A percentile compares a stretch with the other conserved stretches of the same genome.
These are phyloP conservation scores for Sphinx pinastri DNA, from an alignment of 2,888 invertebrate species.

Conservation along the genomic window DNA sequence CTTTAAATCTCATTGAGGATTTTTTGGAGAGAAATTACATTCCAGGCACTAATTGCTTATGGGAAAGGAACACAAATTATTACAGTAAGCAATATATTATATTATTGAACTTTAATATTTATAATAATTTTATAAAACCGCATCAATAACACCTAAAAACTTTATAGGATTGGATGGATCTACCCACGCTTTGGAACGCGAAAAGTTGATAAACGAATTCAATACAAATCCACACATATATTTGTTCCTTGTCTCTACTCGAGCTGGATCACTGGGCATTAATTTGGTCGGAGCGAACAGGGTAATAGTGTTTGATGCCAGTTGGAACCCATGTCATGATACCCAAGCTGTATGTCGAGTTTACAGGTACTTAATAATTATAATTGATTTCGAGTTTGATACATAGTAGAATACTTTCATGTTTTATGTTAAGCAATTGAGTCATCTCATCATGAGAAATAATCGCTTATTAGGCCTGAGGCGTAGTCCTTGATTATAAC, in stretches of 20 bases:
- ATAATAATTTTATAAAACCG: neutral
- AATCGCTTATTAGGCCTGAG: too few relatives aligned
- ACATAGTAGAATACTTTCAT: neutral
- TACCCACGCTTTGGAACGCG: slow-evolving; percentile 96
- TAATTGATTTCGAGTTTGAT: slow-evolving; percentile 16
- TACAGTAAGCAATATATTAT: slow-evolving; percentile 89
- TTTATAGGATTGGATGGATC: slow-evolving; percentile 95
- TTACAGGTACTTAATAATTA: slow-evolving; percentile 82
- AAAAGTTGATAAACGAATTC: slow-evolving; percentile 98
- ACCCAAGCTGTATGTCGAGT: slow-evolving; percentile 99
- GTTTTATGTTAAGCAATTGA: neutral
- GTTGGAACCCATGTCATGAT: slow-evolving; percentile 99
- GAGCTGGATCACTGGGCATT: slow-evolving; percentile 98
- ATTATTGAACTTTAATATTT: neutral
- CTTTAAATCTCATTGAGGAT: slow-evolving; percentile 97
- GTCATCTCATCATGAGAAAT: too few relatives aligned
- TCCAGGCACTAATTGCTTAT: slow-evolving; percentile 88
- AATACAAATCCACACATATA: slow-evolving; percentile 94
- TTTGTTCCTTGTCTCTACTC: slow-evolving; percentile 97
- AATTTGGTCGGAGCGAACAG: slow-evolving; percentile 99
- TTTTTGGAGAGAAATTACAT: slow-evolving; percentile 90
- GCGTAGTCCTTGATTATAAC: too few relatives aligned
- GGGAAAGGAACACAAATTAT: slow-evolving; percentile 94
- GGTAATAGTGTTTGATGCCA: slow-evolving; percentile 98
- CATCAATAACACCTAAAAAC: slow-evolving; percentile 26